Conservation (phyloP, 2,113 vertebrate genomes). For the Cyprinodon brontotheroides region DNA sequence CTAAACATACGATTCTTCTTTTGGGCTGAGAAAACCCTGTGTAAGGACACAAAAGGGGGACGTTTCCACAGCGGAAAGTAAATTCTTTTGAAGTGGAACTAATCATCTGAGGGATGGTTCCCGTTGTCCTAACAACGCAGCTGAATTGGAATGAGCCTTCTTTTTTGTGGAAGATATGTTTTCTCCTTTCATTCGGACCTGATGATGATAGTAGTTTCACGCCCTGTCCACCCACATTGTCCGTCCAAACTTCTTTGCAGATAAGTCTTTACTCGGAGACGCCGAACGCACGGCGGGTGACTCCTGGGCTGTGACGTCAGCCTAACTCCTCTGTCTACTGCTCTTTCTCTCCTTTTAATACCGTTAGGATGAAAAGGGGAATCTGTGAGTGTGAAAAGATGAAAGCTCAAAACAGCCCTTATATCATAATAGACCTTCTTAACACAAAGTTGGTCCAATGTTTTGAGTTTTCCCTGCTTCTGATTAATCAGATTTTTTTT, state of each 20-base stretch:
- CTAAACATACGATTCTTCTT: constrained; percentile 88
- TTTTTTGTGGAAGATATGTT: constrained; percentile 97
- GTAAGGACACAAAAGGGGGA: constrained; percentile 91
- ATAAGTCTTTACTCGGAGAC: constrained; percentile 83
- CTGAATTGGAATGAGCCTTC: constrained; percentile 92
- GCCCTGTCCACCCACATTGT: constrained; percentile 93
- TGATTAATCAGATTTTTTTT: background rate
- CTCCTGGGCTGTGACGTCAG: constrained; percentile 81
- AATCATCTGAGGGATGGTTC: constrained; percentile 99
- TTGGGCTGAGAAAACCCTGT: constrained; percentile 86
- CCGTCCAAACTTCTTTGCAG: constrained; percentile 83
- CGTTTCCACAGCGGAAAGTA: constrained; percentile 94
- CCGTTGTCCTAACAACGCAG: constrained; percentile 99
- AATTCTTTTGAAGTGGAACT: constrained; percentile 99
- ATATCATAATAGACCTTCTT: constrained; percentile 59
- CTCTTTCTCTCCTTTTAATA: constrained; percentile 79
- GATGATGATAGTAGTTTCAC: constrained; percentile 98
- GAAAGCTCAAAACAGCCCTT: constrained; percentile 61
- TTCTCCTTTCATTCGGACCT: constrained; percentile 96
- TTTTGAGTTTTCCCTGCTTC: constrained; percentile 28
- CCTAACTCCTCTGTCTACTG: constrained; percentile 67
- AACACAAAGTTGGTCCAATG: constrained; percentile 1
- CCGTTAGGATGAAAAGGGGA: constrained; percentile 71
- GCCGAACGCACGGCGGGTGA: constrained; percentile 86
- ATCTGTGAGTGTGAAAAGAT: constrained; percentile 75